Conservation (phyloP, 2,113 vertebrate genomes). For the Psittacara wagleri region DNA sequence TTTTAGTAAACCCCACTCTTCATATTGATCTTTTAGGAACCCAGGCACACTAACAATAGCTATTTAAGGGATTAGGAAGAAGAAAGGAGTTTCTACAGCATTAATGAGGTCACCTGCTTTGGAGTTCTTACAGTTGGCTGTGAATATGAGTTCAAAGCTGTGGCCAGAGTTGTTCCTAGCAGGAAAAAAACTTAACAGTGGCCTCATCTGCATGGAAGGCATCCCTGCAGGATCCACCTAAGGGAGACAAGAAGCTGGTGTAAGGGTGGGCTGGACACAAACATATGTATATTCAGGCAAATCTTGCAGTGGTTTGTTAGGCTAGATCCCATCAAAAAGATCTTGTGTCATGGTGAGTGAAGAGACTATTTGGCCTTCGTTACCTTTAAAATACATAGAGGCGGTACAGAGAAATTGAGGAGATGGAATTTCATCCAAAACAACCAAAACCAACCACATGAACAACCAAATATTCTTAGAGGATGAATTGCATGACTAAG, state of each 20-base stretch:
- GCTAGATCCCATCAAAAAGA: not conserved
- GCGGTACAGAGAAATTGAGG: rapidly evolving
- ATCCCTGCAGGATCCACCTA: not conserved
- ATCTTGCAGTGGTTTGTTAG: not conserved
- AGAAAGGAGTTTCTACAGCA: not conserved
- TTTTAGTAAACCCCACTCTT: not conserved
- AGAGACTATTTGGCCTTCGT: not conserved
- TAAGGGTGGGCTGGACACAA: not conserved
- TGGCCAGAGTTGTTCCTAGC: not conserved
- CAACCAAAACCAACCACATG: not conserved
- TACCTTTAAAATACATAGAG: not conserved
- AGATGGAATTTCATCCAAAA: not conserved
- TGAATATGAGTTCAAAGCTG: not conserved
- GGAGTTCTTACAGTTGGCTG: not conserved
- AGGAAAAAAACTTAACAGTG: not conserved
- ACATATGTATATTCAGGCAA: not conserved
- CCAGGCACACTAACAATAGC: not conserved
- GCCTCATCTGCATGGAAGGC: not conserved
- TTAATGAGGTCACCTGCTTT: not conserved
- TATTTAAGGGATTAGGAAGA: not conserved
- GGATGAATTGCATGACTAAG: not conserved
- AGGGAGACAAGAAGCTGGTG: not conserved
- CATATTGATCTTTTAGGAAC: not conserved
- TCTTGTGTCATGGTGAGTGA: not conserved
- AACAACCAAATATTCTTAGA: not conserved